Evolutionary conservation across 2,888 invertebrate species (phyloP), one percentile per base, ranked within the genome.

Genomic region (Drosophila silvestris): DNA sequence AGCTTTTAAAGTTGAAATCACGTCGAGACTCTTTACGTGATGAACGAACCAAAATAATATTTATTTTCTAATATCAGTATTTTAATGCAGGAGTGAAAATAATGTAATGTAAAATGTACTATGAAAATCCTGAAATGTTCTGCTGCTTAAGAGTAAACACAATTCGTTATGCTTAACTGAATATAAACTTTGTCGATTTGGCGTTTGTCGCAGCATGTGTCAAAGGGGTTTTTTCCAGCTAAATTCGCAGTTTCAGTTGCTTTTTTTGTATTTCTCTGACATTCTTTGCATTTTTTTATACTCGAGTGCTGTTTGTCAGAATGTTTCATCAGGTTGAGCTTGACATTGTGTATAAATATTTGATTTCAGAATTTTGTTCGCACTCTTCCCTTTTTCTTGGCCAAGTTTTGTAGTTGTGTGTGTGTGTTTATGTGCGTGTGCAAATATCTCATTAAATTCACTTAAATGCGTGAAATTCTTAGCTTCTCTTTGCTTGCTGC

Each of bases 381-480:
- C 70, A 63, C 62, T 65, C 62, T 41, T 58, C 28, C 26, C 39
- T 47, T 47, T 53, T 52, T 63, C 51, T 60, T 73, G n/a, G 14
- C 57, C n/a, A 60, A 51, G 51, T 33, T 51, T 59, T 58, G 59
- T 44, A 51, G 35, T 66, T 52, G 39, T 44, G 51, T 61, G 30
- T 26, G 37, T 50, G 56, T 41, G 6, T 37, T 5, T 37, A 16
- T 70, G 75, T 52, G 56, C 44, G 77, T 67, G 50, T 60, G 33
- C 59, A 33, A 53, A 39, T 44, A 51, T 70, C 79, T 83, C 68
- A 61, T 84, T 74, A 74, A 74, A 70, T 82, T 85, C 73, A 70
- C 70, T 74, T 70, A 80, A 90, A 77, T 85, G 81, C 83, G 85
- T 88, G 70, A 89, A 58, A 62, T 77, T 70, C 54, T 64, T 78